These are phyloP conservation scores for Syrphus vitripennis DNA, from an alignment of 2,888 invertebrate genomes.

Conservation along the genomic window DNA sequence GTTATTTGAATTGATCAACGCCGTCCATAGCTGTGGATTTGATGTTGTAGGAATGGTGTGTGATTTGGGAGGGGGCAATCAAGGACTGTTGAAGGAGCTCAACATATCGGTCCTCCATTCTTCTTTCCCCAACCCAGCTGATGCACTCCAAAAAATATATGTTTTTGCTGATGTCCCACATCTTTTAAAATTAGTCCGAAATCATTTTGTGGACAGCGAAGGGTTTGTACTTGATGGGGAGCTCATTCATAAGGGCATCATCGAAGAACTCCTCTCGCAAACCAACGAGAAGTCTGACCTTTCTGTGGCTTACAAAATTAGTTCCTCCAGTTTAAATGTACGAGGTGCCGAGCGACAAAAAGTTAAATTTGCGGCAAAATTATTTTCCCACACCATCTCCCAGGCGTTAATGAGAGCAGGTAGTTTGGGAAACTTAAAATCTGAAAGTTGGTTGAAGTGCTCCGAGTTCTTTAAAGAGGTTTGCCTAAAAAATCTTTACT, in stretches of 20 bases:
- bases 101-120: neutral
- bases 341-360: constrained; percentile 23
- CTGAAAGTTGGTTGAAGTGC: neutral
- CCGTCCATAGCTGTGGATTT: constrained; percentile 17
- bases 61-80: constrained; percentile 38
- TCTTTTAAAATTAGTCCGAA: neutral
- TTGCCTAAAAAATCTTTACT: neutral
- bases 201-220: constrained; percentile 11
- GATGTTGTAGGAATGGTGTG: constrained; percentile 41
- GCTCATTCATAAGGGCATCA: neutral
- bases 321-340: neutral
- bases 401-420: constrained; percentile 63
- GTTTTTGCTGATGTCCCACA: constrained; percentile 16
- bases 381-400: constrained; percentile 72
- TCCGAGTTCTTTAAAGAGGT: constrained; percentile 4
- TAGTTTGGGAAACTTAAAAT: constrained; percentile 23
- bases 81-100: constrained; percentile 6
- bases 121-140: constrained; percentile 9
- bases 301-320: constrained; percentile 16
- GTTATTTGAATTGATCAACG: constrained; percentile 41
- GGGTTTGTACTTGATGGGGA: constrained; percentile 6
- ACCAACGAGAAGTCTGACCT: constrained; percentile 16
- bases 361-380: constrained; percentile 64
- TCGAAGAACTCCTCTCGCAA: constrained; percentile 18
- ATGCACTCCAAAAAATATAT: neutral